Base-by-base conservation (phyloP, 2,888 invertebrate genomes). In the Dyspetes luteomarginatus region DNA sequence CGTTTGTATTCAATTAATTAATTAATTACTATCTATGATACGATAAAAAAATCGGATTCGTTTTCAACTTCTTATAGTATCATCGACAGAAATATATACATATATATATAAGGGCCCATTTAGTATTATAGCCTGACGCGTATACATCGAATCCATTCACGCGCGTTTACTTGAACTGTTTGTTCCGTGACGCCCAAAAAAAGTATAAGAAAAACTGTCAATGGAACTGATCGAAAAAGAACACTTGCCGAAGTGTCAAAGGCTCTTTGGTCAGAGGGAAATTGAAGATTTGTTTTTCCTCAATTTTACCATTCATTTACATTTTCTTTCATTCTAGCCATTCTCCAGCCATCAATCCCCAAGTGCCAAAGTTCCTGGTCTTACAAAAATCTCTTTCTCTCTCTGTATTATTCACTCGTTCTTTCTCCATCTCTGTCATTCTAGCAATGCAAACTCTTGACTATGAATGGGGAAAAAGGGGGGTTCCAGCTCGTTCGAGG, bases 71-170 rank as follows among this genome's bases (percentile, higher is more conserved):
- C n/a, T n/a, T n/a, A n/a, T n/a, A n/a, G 12, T 36, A 36, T 4
- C 4, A 36, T 36, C 5, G 2, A 36, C 7, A 5, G 12, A 36
- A 12, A 36, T 36, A 36, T 30, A 24, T 76, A 52, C 50, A 55
- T 60, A 22, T 65, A 4, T 69, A 26, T 50, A 41, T 28, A 64
- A 28, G 56, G 62, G 28, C 69, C 58, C 74, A 83, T 88, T 89
- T 85, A 87, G 88, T 87, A n/a, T n/a, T n/a, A n/a, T n/a, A 86
- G 88, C 89, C 88, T 89, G 89, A 89, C 89, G 88, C 85, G 88
- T 86, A 89, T 84, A 88, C 88, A 86, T 85, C 83, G 83, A 83
- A 87, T 89, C 87, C 88, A 89, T 89, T 89, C 89, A 86, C 82
- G 84, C 72, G 82, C 84, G 85, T 89, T 89, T 88, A 85, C 88